These are phyloP conservation scores for Argyresthia albistria DNA, from an alignment of 2,888 invertebrate species.

Conservation along the genomic window DNA sequence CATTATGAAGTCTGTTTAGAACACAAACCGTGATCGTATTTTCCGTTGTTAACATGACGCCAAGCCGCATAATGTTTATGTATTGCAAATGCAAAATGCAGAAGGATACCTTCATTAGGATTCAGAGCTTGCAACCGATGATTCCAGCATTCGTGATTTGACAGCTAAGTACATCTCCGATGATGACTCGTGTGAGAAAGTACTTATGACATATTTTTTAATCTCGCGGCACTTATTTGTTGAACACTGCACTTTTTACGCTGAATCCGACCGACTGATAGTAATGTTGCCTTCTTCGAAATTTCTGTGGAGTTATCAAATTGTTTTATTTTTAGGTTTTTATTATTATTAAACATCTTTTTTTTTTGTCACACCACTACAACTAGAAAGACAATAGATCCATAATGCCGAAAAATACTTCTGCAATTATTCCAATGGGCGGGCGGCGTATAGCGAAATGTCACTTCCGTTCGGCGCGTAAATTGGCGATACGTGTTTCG, in stretches of 20 bases:
- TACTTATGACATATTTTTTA: constrained; percentile 17
- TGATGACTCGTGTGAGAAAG: constrained; percentile 56
- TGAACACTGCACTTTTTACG: neutral
- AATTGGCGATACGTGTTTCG: constrained; percentile 55
- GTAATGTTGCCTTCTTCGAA: neutral
- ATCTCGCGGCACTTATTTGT: neutral
- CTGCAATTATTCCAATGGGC: neutral
- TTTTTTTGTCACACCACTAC: too few relatives aligned
- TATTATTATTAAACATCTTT: too few relatives aligned
- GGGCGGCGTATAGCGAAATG: neutral
- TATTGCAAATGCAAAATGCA: constrained; percentile 44
- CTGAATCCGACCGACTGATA: neutral
- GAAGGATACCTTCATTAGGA: constrained; percentile 64
- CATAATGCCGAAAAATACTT: too few relatives aligned
- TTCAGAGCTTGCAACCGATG: constrained; percentile 57
- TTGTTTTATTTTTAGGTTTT: too few relatives aligned
- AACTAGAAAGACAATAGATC: too few relatives aligned
- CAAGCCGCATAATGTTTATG: constrained; percentile 57
- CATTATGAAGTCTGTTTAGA: constrained; percentile 42
- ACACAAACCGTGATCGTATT: constrained; percentile 48
- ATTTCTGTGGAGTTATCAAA: too few relatives aligned
- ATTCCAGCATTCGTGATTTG: constrained; percentile 58
- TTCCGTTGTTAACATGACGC: constrained; percentile 65
- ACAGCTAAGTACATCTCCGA: constrained; percentile 50
- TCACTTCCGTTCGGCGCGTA: constrained; percentile 24